Evolutionary conservation across 2,888 invertebrate genomes (phyloP), one percentile per base, ranked within the genome.

Genomic region (Epirrhoe alternata): DNA sequence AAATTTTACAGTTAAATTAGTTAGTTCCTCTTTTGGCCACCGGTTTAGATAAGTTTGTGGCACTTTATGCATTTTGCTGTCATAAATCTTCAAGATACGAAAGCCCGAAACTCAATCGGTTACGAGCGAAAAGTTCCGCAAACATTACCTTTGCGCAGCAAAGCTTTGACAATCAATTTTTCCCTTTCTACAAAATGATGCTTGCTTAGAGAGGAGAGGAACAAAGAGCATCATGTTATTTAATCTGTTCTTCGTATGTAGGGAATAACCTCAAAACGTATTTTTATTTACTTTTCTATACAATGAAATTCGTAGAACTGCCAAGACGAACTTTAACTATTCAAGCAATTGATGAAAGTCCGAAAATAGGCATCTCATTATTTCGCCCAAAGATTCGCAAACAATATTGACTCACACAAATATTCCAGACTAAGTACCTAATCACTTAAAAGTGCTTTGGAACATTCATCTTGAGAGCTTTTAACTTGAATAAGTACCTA

Each of bases 391-490:
- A 51, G 42, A 60, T 14, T 52, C 42, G 52, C 52, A 47, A 45
- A 53, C 50, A 58, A 38, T 45, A 47, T 57, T 30, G 14, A 14
- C 52, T 10, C 45, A 30, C 52, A 60, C 45, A 52, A 64, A 64
- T 52, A 64, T 53, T 57, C 47, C 52, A 58, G 57, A 51, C 45
- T 24, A 35, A 57, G 1, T 16, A 56, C 30, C 53, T 16, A 60
- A 64, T 64, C 60, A 55, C 55, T 60, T 55, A 51, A 51, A 61
- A 56, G 35, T 35, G 33, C 8, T 33, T 55, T 45, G 24, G 8
- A 24, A 55, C 55, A 56, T 65, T 51, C 8, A 58, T 66, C 61
- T 61, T 47, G 33, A 47, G 49, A 53, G 52, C 56, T 66, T 65
- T 53, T 14, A 35, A 47, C 35, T 65, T 35, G 64, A 55, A 45